These are phyloP conservation scores for Atta texana DNA, from an alignment of 1,140 invertebrate genomes.

Conservation along the genomic window DNA sequence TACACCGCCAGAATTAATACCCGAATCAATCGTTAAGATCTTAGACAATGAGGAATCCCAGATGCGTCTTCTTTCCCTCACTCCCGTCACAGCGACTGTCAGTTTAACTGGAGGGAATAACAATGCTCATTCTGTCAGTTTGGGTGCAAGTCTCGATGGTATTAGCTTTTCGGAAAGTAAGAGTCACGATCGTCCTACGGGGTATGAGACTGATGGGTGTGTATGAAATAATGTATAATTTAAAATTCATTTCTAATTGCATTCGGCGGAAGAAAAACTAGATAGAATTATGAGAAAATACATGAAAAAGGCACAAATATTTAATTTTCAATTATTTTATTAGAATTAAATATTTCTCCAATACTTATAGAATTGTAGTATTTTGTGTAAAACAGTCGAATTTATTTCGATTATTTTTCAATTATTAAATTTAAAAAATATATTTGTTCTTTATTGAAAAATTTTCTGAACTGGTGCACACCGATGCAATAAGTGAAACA, in stretches of 20 bases:
- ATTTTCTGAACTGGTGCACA: too few relatives aligned
- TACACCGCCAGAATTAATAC: slow-evolving; percentile 76
- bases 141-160: slow-evolving; percentile 77
- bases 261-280: background rate
- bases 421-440: background rate
- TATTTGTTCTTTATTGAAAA: too few relatives aligned
- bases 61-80: slow-evolving; percentile 73
- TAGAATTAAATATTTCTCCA: background rate
- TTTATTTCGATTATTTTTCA: background rate
- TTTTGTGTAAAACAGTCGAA: background rate
- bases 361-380: background rate
- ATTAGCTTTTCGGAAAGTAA: slow-evolving; percentile 82
- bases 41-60: slow-evolving; percentile 28
- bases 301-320: background rate
- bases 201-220: slow-evolving; percentile 74
- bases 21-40: slow-evolving; percentile 65
- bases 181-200: slow-evolving; percentile 66
- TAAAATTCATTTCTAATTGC: slow-evolving; percentile 25
- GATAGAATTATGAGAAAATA: background rate
- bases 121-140: slow-evolving; percentile 80
- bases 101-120: slow-evolving; percentile 75
- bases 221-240: slow-evolving; percentile 35
- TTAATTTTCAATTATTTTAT: background rate
- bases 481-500: too few relatives aligned
- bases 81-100: slow-evolving; percentile 81